Evolutionary conservation across 2,888 invertebrate genomes (phyloP), one percentile per base, ranked within the genome.

Genomic region (Eumacrocentrus americanus): DNA sequence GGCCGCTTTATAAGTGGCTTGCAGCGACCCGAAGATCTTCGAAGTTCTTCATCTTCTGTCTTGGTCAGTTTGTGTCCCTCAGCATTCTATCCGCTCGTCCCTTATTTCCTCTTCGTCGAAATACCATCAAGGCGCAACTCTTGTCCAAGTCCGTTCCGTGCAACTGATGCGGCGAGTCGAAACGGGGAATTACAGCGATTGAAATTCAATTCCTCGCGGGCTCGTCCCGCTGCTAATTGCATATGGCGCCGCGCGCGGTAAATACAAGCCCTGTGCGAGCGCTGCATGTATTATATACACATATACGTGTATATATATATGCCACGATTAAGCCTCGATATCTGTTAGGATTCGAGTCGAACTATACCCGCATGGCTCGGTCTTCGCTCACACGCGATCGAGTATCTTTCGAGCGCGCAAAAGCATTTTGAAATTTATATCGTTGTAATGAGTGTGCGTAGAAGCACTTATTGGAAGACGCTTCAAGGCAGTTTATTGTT

Each of bases 141-240:
- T n/a, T n/a, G n/a, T n/a, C n/a, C n/a, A n/a, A n/a, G n/a, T n/a
- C n/a, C n/a, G n/a, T n/a, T n/a, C n/a, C n/a, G n/a, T n/a, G n/a
- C n/a, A n/a, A n/a, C n/a, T n/a, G n/a, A n/a, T n/a, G n/a, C n/a
- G n/a, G n/a, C n/a, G n/a, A n/a, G n/a, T n/a, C n/a, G n/a, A n/a
- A n/a, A n/a, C n/a, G 29, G 5, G 9, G 74, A 77, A 76, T 77
- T 73, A 72, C 74, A 66, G 70, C 74, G 72, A 77, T 76, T 75
- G 77, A 77, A 77, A 77, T 77, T 76, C 76, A 77, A 78, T 78
- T 77, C 74, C 70, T 72, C 37, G n/a, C 23, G 12, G 47, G 47
- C 47, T 16, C 11, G 44, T n/a, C 44, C 44, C 20, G 18, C 47
- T 47, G 23, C 47, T 47, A 47, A 47, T 47, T 47, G 23, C 47